Base-by-base conservation (phyloP, 2,797 vertebrate genomes). In the Streptopelia turtur region DNA sequence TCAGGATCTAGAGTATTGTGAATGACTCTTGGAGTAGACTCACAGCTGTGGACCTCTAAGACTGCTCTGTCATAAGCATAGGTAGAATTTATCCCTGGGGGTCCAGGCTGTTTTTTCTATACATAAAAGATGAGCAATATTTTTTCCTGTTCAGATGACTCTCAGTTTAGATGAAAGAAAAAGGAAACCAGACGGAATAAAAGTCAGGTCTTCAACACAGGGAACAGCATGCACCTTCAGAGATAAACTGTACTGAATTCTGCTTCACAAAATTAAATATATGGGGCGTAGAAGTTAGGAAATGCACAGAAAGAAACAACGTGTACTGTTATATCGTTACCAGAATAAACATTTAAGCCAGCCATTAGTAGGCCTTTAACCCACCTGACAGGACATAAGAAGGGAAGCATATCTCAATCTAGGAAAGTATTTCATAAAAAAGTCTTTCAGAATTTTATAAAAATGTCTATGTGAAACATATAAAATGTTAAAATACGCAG, bases 181-280 rank as follows among this genome's bases (percentile, higher is more conserved):
- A 10, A 31, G 8, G 35, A 80, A 72, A 64, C 4, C 7, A 39
- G 17, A 53, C 12, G 27, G 18, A 68, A 43, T 14, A 35, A 5
- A 81, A 41, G 3, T 4, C 3, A 55, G 11, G 3, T 85, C 9
- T 76, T 25, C 12, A 31, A n/a, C 1, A 6, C 1, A 24, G 18
- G 47, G 16, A 71, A 41, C 4, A 47, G 3, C 0, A 0, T 17
- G 6, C 1, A 7, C 4, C 1, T 79, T 61, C 37, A 57, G 10
- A 16, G 24, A 8, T 2, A 52, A 60, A 64, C 15, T 57, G 8
- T 33, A 14, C 9, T 23, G 30, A 65, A 30, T 20, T 66, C 16
- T 59, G 15, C 13, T 11, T 59, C 39, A 17, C 5, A 43, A 60
- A 68, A 25, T 41, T 5, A 55, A 49, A 18, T 12, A 10, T 8